phyloP scores from a whole-genome alignment of 1,140 invertebrate genomes.

The Aphelinus atriplicis region DNA sequence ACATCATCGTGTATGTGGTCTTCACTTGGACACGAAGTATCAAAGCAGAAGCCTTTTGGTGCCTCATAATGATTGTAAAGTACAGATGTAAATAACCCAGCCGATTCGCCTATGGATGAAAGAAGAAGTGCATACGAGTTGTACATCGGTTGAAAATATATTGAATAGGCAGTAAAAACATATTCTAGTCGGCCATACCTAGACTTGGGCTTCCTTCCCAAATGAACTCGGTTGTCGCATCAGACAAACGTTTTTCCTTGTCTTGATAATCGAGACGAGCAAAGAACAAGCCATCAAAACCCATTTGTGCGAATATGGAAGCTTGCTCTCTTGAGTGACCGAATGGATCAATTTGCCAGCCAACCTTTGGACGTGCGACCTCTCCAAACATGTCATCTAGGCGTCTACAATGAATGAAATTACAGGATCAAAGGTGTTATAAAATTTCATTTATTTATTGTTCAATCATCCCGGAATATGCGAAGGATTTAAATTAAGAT shows the following conservation, averaged over 20 bases:
- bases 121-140: not conserved
- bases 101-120: constrained; percentile 62
- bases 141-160: not conserved
- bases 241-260: constrained; percentile 70
- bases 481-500: not conserved
- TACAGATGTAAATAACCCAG: constrained; percentile 75
- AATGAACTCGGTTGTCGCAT: constrained; percentile 82
- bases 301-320: constrained; percentile 82
- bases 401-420: constrained; percentile 57
- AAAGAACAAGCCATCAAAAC: constrained; percentile 88
- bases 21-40: constrained; percentile 78
- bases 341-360: constrained; percentile 95
- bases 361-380: constrained; percentile 82
- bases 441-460: constrained; percentile 67
- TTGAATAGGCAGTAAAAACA: not conserved
- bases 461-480: constrained; percentile 52
- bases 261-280: constrained; percentile 90
- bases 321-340: constrained; percentile 90
- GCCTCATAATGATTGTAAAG: constrained; percentile 74
- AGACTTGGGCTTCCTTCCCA: constrained; percentile 82
- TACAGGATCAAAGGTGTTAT: not conserved
- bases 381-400: constrained; percentile 84
- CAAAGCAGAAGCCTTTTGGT: constrained; percentile 81
- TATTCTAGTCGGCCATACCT: constrained; percentile 54
- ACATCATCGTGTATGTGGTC: constrained; percentile 81